Conservation (phyloP, 2,113 vertebrate species). For the Hiodon tergisus region DNA sequence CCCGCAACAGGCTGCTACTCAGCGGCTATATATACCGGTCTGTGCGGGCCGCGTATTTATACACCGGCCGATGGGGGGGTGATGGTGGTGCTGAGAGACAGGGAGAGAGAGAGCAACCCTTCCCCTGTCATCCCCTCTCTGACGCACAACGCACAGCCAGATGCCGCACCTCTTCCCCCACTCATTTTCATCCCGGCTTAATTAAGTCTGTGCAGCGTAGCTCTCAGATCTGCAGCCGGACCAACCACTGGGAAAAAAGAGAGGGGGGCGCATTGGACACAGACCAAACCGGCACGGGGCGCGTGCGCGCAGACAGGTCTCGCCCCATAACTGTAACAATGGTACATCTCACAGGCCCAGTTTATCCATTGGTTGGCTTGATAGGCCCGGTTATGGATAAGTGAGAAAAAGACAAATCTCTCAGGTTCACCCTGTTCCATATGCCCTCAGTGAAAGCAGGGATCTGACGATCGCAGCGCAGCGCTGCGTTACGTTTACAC, state of each 20-base stretch:
- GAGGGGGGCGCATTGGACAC: too few species aligned
- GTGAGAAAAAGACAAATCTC: too few species aligned
- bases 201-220: constrained; percentile 30
- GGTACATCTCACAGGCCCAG: too few species aligned
- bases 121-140: neutral
- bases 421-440: too few species aligned
- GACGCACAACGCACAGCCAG: neutral
- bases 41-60: neutral
- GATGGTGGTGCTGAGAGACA: constrained; percentile 14
- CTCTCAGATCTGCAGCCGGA: constrained; percentile 16
- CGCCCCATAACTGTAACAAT: too few species aligned
- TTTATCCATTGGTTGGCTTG: too few species aligned
- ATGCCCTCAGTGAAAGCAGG: too few species aligned
- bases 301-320: too few species aligned
- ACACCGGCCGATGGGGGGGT: neutral
- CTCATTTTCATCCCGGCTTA: constrained; percentile 24
- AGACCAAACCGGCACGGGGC: too few species aligned
- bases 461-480: too few species aligned
- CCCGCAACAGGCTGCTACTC: neutral
- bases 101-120: neutral
- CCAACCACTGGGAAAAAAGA: too few species aligned
- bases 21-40: neutral
- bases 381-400: too few species aligned
- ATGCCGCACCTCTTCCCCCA: constrained; percentile 8
- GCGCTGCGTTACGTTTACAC: constrained; percentile 13